Evolutionary conservation across 2,113 vertebrate genomes (phyloP).

Genomic region (Mungos mungo): DNA sequence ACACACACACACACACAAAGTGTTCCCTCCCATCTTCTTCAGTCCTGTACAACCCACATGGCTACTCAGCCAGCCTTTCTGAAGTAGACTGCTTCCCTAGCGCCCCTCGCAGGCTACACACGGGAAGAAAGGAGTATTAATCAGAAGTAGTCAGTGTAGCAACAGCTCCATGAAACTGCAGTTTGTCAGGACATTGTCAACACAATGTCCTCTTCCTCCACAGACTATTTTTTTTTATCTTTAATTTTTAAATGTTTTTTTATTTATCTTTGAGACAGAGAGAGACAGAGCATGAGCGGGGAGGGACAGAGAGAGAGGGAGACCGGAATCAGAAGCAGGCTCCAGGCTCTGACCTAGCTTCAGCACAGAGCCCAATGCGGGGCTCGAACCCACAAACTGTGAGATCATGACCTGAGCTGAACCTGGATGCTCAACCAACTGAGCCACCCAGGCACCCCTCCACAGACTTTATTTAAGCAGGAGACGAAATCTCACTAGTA

Average conservation of each 20-base stretch:
- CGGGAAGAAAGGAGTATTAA: not conserved
- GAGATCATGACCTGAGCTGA: too few species aligned
- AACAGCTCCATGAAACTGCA: not conserved
- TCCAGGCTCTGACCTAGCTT: too few species aligned
- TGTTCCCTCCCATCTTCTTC: not conserved
- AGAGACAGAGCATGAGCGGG: too few species aligned
- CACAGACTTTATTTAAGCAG: not conserved
- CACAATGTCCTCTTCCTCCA: not conserved
- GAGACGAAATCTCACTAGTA: not conserved
- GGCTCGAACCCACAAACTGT: too few species aligned
- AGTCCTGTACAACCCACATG: not conserved
- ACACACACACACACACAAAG: not conserved
- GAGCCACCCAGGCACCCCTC: not conserved
- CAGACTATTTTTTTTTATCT: not conserved
- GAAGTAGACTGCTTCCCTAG: too few species aligned
- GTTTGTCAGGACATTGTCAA: not conserved
- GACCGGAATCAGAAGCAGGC: too few species aligned
- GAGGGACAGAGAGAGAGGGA: too few species aligned
- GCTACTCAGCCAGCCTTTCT: not conserved
- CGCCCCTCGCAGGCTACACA: not conserved
- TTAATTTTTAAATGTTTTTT: too few species aligned
- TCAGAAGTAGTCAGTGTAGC: not conserved
- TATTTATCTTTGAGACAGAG: too few species aligned
- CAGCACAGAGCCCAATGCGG: too few species aligned
- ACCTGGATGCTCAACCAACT: too few species aligned